Evolutionary conservation across 2,113 vertebrate species (phyloP).

Genomic region (Cyprinodon variegatus): DNA sequence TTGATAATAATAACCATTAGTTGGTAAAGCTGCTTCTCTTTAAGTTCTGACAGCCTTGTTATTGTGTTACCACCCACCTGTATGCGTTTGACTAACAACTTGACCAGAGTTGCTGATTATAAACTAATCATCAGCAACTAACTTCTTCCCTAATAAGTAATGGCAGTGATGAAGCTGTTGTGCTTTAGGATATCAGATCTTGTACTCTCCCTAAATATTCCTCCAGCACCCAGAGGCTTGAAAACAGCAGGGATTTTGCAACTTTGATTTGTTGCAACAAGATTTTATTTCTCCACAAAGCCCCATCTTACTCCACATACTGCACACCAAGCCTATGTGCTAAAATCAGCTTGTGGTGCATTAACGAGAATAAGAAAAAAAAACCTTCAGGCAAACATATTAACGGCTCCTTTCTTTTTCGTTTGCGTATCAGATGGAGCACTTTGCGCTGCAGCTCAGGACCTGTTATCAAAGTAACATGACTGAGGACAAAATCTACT

Average conservation of each 20-base stretch:
- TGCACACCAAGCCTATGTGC: not conserved
- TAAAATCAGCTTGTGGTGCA: conserved; percentile 8
- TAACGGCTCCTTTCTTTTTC: conserved; percentile 18
- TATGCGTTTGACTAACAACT: not conserved
- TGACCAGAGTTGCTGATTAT: not conserved
- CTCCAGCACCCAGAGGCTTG: not conserved
- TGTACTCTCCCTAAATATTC: not conserved
- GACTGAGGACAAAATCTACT: conserved; percentile 21
- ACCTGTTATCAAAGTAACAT: conserved; percentile 40
- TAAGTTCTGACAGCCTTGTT: not conserved
- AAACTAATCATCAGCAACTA: not conserved
- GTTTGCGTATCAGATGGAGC: conserved; percentile 22
- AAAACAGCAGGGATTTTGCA: not conserved
- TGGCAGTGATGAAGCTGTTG: not conserved
- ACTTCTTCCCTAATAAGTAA: not conserved
- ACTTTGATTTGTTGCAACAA: not conserved
- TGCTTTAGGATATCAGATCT: not conserved
- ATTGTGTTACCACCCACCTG: not conserved
- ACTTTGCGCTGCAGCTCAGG: conserved; percentile 17
- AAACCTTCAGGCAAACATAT: conserved; percentile 37
- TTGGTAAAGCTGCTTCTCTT: not conserved
- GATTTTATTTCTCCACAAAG: not conserved
- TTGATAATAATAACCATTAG: not conserved
- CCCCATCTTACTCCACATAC: conserved; percentile 1
- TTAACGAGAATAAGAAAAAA: conserved; percentile 1